These are phyloP conservation scores for Mesocentrotus franciscanus DNA, from an alignment of 53 echinoderm and acorn worm species.

Conservation along the genomic window DNA sequence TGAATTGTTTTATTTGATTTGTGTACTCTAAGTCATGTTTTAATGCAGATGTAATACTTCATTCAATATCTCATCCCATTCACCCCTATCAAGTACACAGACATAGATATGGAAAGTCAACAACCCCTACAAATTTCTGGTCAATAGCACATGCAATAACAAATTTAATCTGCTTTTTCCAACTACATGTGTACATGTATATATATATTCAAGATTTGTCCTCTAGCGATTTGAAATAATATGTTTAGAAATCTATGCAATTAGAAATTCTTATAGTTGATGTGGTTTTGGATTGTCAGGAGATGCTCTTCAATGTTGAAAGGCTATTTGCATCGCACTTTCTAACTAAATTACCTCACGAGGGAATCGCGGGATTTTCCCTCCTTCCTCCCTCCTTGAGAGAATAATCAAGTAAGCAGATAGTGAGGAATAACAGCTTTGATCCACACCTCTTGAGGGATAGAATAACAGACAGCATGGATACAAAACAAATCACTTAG, in stretches of 20 bases:
- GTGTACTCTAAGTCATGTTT: no score
- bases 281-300: neutral
- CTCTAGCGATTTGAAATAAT: neutral
- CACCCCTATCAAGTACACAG: no score
- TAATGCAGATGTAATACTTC: no score
- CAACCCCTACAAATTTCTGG: neutral
- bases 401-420: neutral
- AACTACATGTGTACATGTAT: neutral
- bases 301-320: neutral
- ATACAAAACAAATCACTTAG: neutral
- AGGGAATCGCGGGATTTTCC: neutral
- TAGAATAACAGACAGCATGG: neutral
- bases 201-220: neutral
- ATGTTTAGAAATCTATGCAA: neutral
- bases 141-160: neutral
- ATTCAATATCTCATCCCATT: no score
- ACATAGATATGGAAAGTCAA: neutral
- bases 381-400: neutral
- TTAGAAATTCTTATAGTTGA: neutral
- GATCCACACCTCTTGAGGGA: neutral
- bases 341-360: neutral
- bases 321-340: neutral
- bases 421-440: neutral
- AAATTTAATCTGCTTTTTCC: neutral
- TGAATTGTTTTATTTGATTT: no score